These are phyloP conservation scores for Pangasius krempfi DNA, from an alignment of 2,797 vertebrate species.

Conservation along the genomic window DNA sequence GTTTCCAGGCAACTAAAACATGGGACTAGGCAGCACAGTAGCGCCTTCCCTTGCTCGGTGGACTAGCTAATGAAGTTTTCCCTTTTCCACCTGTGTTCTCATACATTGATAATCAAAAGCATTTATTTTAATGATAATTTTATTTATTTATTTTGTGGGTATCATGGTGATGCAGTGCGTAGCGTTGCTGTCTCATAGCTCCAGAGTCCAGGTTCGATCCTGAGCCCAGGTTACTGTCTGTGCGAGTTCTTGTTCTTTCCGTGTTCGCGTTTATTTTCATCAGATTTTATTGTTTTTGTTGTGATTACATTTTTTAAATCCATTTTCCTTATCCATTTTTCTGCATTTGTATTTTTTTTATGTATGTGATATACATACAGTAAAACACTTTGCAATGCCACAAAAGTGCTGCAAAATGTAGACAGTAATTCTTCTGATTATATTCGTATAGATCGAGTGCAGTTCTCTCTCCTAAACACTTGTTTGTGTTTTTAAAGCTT, in stretches of 20 bases:
- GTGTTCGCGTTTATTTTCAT: background rate
- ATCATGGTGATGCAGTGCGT: no score
- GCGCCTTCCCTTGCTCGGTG: background rate
- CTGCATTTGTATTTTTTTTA: background rate
- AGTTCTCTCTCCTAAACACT: background rate
- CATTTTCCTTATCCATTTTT: background rate
- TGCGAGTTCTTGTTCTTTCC: background rate
- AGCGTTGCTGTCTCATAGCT: background rate
- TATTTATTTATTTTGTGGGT: background rate
- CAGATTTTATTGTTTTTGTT: background rate
- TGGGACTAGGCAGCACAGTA: background rate
- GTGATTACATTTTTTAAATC: background rate
- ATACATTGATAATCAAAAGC: background rate
- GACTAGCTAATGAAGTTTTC: background rate
- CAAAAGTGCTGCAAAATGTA: background rate
- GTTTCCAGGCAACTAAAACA: background rate
- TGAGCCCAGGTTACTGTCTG: background rate
- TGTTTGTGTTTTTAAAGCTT: conserved; percentile 2
- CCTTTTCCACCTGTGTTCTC: background rate
- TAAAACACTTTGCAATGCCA: background rate
- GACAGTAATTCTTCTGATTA: background rate
- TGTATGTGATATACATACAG: background rate
- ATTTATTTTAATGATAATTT: background rate
- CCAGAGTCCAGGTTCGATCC: background rate
- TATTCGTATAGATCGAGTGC: background rate